Percentiles rank a stretch among this genome's conserved stretches.
Conservation (phyloP, 2,797 vertebrate species). For the Sebastes minor region DNA sequence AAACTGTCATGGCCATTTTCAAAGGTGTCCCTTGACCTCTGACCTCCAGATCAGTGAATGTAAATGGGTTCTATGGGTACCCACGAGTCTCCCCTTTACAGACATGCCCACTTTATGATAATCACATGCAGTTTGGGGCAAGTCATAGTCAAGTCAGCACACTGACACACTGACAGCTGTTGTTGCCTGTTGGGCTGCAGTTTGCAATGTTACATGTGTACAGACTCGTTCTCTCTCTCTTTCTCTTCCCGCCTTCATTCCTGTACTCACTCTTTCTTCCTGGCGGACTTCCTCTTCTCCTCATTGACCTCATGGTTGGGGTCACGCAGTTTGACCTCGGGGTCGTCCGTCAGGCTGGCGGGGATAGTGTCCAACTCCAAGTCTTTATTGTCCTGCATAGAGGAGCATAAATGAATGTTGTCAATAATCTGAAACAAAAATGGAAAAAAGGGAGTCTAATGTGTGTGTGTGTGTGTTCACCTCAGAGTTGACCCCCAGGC, state of each 20-base stretch:
- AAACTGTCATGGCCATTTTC: too few relatives aligned
- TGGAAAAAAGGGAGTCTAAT: not conserved
- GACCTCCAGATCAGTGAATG: accelerated
- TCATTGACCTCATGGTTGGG: slow-evolving; percentile 95
- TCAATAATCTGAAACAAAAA: not conserved
- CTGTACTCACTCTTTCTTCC: slow-evolving; percentile 94
- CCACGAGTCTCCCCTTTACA: too few relatives aligned
- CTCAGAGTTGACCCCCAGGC: slow-evolving; percentile 93
- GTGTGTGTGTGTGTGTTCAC: slow-evolving; percentile 60
- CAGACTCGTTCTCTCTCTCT: not conserved
- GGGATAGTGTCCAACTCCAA: slow-evolving; percentile 96
- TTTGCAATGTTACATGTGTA: not conserved
- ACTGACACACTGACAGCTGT: too few relatives aligned
- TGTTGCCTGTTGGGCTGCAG: too few relatives aligned
- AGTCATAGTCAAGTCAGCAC: too few relatives aligned
- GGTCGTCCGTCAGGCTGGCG: slow-evolving; percentile 91
- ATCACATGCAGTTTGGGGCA: too few relatives aligned
- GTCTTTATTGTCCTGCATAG: slow-evolving; percentile 91
- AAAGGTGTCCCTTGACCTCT: too few relatives aligned
- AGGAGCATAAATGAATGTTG: not conserved
- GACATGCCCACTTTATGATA: too few relatives aligned
- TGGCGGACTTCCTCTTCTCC: slow-evolving; percentile 96
- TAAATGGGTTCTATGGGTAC: too few relatives aligned
- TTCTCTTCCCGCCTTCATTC: not conserved
- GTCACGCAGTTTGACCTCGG: slow-evolving; percentile 93